These are phyloP conservation scores for Neoseiulus cucumeris DNA, from an alignment of 1,140 invertebrate species.

Conservation along the genomic window DNA sequence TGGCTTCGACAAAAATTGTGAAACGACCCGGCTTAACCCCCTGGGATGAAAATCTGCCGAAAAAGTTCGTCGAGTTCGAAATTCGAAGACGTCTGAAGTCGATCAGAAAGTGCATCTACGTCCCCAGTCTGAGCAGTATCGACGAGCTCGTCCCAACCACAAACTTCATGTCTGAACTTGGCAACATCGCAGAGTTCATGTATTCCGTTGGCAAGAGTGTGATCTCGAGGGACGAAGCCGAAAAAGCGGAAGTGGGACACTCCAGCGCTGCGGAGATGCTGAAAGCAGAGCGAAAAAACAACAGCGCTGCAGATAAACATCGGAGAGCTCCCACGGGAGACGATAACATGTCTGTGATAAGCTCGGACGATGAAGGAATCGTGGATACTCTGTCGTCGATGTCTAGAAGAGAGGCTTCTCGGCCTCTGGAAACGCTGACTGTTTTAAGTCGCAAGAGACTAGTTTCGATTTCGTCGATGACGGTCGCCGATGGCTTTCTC, in stretches of 20 bases:
- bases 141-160: conserved; percentile 4
- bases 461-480: no score
- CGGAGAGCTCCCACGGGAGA: no score
- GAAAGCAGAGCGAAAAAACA: neutral
- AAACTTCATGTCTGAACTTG: conserved; percentile 8
- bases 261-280: neutral
- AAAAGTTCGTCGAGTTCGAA: neutral
- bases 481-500: neutral
- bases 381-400: neutral
- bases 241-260: neutral
- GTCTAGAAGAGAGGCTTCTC: no score
- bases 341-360: neutral
- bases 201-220: neutral
- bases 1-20: neutral
- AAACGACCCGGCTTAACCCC: neutral
- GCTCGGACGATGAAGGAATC: neutral
- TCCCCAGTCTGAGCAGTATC: neutral
- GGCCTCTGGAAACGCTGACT: no score
- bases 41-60: neutral
- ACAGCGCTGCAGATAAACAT: no score
- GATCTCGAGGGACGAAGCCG: neutral
- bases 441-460: no score
- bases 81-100: neutral
- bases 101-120: neutral
- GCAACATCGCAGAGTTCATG: conserved; percentile 1